phyloP scores from a whole-genome alignment of 2,888 invertebrate genomes.

The Andrena camellia region DNA sequence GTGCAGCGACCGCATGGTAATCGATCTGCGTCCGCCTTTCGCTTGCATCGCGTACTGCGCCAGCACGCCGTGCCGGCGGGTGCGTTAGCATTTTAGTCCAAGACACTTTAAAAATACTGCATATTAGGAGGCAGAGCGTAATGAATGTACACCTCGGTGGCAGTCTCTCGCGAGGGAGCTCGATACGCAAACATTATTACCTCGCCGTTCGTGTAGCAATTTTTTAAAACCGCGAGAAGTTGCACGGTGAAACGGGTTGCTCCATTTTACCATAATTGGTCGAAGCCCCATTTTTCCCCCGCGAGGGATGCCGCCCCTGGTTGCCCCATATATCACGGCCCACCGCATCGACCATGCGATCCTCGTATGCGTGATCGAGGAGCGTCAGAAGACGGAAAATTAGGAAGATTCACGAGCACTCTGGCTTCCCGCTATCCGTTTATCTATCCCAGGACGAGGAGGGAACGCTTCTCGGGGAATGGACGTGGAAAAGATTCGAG shows the following conservation, averaged over 20 bases:
- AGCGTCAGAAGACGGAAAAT: constrained; percentile 53
- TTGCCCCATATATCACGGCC: constrained; percentile 30
- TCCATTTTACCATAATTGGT: constrained; percentile 30
- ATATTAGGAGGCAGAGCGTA: neutral
- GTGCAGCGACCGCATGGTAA: neutral
- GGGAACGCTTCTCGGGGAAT: neutral
- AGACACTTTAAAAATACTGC: neutral
- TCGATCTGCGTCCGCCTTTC: neutral
- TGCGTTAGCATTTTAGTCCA: too few species aligned
- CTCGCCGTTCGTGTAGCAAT: neutral
- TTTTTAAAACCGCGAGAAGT: neutral
- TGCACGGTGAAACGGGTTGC: neutral
- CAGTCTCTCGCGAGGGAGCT: neutral
- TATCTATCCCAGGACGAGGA: constrained; percentile 40
- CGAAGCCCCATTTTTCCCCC: constrained; percentile 32
- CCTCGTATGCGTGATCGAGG: constrained; percentile 35
- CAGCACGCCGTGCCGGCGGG: too few species aligned
- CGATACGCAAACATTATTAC: neutral
- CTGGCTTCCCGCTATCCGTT: constrained; percentile 46
- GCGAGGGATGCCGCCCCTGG: neutral
- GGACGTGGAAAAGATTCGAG: constrained; percentile 39
- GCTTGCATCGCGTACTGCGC: too few species aligned
- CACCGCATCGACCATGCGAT: constrained; percentile 33
- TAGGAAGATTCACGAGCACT: constrained; percentile 66
- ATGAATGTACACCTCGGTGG: neutral